These are phyloP conservation scores for Aramus guarauna DNA, from an alignment of 2,113 vertebrate species.

Conservation along the genomic window DNA sequence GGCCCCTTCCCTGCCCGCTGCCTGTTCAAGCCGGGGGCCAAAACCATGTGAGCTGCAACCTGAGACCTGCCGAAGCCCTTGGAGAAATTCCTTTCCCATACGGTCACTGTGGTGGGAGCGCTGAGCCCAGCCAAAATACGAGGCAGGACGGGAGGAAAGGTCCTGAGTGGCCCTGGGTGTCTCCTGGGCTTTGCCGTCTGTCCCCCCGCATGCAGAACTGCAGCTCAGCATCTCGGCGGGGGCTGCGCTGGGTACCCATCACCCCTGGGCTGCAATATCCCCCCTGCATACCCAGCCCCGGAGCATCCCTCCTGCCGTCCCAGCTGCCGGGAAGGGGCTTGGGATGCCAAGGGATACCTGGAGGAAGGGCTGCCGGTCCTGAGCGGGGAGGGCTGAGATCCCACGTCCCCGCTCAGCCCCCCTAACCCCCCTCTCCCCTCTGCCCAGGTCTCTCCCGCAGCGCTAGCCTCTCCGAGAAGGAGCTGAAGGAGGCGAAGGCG, in stretches of 20 bases:
- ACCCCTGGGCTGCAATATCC: fast-evolving
- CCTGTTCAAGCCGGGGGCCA: background rate
- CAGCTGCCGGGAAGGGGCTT: background rate
- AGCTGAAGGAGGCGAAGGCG: constrained; percentile 88
- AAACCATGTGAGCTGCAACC: constrained; percentile 27
- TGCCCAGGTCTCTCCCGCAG: constrained; percentile 82
- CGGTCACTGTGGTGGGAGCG: background rate
- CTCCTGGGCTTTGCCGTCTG: background rate
- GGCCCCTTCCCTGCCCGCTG: background rate
- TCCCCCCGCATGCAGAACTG: background rate
- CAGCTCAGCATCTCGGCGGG: background rate
- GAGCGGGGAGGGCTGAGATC: fast-evolving
- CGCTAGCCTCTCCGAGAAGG: constrained; percentile 88
- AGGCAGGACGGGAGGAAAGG: background rate
- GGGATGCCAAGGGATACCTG: background rate
- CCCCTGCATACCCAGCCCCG: fast-evolving
- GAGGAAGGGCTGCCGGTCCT: background rate
- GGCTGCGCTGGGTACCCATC: background rate
- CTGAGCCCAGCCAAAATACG: background rate
- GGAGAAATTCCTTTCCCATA: constrained; percentile 62
- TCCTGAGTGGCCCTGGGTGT: background rate
- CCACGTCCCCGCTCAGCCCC: background rate
- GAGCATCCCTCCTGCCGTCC: background rate
- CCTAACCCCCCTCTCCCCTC: constrained; percentile 7
- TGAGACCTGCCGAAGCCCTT: constrained; percentile 37